These are phyloP conservation scores for Oceanodroma leucorhoa DNA, from an alignment of 2,797 vertebrate genomes.

Conservation along the genomic window DNA sequence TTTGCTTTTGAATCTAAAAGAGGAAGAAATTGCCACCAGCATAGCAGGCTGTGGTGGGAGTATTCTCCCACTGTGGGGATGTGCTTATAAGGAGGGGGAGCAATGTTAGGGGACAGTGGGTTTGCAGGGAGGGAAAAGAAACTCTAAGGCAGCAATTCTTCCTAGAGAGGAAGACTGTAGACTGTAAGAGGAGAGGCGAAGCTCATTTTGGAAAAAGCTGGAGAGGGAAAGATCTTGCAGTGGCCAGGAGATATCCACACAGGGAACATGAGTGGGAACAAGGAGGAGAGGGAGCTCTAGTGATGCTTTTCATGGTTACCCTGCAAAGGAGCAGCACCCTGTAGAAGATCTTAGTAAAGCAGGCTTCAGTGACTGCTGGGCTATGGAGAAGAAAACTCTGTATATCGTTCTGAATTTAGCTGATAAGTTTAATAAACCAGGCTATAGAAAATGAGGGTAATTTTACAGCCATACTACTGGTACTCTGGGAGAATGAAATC, in stretches of 20 bases:
- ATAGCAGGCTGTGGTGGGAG: neutral
- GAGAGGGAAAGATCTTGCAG: neutral
- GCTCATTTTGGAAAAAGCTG: neutral
- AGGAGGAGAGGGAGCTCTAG: neutral
- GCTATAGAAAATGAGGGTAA: neutral
- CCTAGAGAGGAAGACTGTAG: neutral
- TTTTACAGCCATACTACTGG: neutral
- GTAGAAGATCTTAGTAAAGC: neutral
- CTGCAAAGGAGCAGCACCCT: neutral
- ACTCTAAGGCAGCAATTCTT: neutral
- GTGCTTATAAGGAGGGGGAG: rapidly evolving
- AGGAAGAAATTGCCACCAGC: neutral
- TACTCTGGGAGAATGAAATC: neutral
- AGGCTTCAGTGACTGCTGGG: neutral
- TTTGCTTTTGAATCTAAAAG: neutral
- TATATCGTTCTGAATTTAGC: neutral
- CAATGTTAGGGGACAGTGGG: neutral
- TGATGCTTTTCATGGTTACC: neutral
- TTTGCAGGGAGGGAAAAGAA: neutral
- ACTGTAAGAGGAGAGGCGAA: neutral
- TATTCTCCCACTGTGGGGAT: neutral
- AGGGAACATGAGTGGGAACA: neutral
- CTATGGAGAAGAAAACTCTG: neutral
- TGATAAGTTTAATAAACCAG: neutral
- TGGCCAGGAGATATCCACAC: neutral